phyloP scores from a whole-genome alignment of 1,140 invertebrate species.

The Conus ventricosus region DNA sequence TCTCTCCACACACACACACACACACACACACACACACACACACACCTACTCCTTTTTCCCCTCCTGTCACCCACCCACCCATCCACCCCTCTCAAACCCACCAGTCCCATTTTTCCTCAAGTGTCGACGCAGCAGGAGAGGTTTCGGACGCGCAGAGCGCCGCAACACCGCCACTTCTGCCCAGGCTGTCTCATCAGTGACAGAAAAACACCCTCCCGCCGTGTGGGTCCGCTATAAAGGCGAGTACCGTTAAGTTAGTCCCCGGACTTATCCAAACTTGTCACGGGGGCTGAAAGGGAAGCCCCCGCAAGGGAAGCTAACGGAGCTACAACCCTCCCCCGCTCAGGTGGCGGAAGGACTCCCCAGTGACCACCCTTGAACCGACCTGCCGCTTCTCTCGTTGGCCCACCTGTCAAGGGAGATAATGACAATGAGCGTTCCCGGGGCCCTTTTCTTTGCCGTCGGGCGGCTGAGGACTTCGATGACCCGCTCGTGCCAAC shows the following conservation, averaged over 20 bases:
- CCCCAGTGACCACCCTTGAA: not conserved
- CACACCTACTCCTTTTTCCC: too few species aligned
- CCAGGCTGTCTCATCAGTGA: not conserved
- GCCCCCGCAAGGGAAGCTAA: not conserved
- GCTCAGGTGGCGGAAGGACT: not conserved
- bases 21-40: too few species aligned
- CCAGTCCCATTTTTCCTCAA: not conserved
- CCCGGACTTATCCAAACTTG: constrained; percentile 1
- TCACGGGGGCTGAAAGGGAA: not conserved
- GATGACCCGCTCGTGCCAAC: constrained; percentile 3
- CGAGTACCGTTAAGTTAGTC: not conserved
- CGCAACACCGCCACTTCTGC: not conserved
- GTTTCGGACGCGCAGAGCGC: not conserved
- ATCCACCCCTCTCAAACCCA: not conserved
- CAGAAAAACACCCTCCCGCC: not conserved
- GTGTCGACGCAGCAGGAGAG: not conserved
- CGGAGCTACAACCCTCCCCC: not conserved
- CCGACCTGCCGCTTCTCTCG: not conserved
- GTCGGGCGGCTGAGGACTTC: not conserved
- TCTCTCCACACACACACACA: too few species aligned
- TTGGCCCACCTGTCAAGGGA: constrained; percentile 12
- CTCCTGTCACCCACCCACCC: not conserved
- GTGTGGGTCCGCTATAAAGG: not conserved
- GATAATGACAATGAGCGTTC: constrained; percentile 19
- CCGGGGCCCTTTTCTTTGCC: not conserved